Base-by-base conservation (phyloP, 1,140 invertebrate genomes). In the Stegodyphus dumicola region DNA sequence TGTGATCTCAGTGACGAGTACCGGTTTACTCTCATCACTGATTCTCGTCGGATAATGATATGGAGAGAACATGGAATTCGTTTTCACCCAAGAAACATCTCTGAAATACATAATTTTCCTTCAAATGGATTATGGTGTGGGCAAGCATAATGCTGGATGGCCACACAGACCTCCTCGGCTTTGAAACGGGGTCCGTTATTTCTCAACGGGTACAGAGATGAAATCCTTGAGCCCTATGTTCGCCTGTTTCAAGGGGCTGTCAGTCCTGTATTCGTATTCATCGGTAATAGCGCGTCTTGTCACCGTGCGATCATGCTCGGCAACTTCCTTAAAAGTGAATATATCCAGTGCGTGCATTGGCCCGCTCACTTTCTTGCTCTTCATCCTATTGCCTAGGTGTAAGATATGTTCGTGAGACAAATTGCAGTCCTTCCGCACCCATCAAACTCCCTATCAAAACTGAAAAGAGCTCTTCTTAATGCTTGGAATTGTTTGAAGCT, bases 341-440 rank as follows among this genome's bases (percentile, higher is more conserved):
- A 69, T 69, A 69, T 69, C 66, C 9, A 69, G 66, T 1, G 66
- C 17, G 17, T 69, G 66, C 17, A 69, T 2, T 69, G 2, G 66
- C 17, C 17, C n/a, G 3, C 66, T 69, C 9, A 17, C 66, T 69
- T 5, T 69, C 5, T 5, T 48, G 66, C 3, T 69, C 7, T 69
- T 48, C 3, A 69, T 69, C 66, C 66, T 69, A 48, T 69, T 18
- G 17, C n/a, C 6, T 6, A 69, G 9, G 17, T 69, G 66, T 17
- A 6, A 6, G 10, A 48, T 69, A 5, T 69, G 66, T 6, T 69
- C 2, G 17, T 3, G 2, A 69, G 17, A 69, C 7, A 48, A 69
- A 9, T n/a, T 69, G 66, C 66, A n/a, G 66, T n/a, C 17, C 66
- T 69, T 69, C 33, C n/a, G 66, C 66, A 69, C 66, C 66, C 66